phyloP scores from a whole-genome alignment of 2,797 vertebrate species.

The Enteromius argenteus region DNA sequence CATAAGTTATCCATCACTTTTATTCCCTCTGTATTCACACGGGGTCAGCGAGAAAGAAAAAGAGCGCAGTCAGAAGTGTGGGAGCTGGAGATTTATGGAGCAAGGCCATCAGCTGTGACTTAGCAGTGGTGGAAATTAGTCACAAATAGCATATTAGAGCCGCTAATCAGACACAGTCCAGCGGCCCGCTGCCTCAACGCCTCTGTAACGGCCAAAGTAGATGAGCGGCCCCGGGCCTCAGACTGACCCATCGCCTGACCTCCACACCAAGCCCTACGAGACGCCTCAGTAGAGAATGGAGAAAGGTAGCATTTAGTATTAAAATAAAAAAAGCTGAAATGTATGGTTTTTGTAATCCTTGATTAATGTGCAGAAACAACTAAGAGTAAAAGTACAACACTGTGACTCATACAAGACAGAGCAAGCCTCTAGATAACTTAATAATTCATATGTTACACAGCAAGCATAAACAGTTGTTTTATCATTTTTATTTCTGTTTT shows the following conservation, averaged over 20 bases:
- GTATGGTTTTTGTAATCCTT: background rate
- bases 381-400: background rate
- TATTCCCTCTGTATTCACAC: slow-evolving; percentile 89
- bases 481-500: background rate
- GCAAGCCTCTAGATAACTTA: background rate
- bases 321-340: background rate
- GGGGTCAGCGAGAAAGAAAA: slow-evolving; percentile 1
- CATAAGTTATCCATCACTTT: slow-evolving; percentile 84
- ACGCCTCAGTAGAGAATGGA: background rate
- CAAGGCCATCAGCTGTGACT: slow-evolving; percentile 93
- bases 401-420: background rate
- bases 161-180: slow-evolving; percentile 96
- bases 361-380: background rate
- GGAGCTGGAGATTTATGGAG: slow-evolving; percentile 86
- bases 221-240: slow-evolving; percentile 85
- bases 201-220: slow-evolving; percentile 91
- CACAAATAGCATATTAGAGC: slow-evolving; percentile 98
- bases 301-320: background rate
- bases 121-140: slow-evolving; percentile 93
- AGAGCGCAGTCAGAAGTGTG: slow-evolving; percentile 10
- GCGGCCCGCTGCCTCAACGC: slow-evolving; percentile 92
- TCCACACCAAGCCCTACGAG: slow-evolving; percentile 57
- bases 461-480: background rate
- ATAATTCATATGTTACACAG: background rate
- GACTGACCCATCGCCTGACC: slow-evolving; percentile 94